phyloP scores from a whole-genome alignment of 2,888 invertebrate species.

The Bombyx huttoni region DNA sequence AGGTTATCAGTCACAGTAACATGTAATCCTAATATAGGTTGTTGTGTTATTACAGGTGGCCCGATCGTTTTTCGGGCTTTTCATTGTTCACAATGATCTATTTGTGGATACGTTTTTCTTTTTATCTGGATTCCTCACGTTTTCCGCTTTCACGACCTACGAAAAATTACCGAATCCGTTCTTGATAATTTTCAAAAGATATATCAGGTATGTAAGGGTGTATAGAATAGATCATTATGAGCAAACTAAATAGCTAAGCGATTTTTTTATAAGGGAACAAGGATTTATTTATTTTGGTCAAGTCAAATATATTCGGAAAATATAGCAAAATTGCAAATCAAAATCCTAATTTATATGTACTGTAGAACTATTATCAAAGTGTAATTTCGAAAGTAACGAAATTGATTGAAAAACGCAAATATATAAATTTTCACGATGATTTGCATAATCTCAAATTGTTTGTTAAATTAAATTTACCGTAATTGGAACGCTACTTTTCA shows the following conservation, averaged over 20 bases:
- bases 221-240: too few relatives aligned
- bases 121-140: constrained; percentile 24
- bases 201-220: constrained; percentile 24
- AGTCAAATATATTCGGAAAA: background rate
- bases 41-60: background rate
- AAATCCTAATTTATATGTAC: background rate
- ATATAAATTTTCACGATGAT: background rate
- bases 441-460: background rate
- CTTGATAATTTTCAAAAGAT: constrained; percentile 16
- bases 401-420: background rate
- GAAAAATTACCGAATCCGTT: constrained; percentile 11
- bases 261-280: too few relatives aligned
- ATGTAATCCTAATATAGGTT: background rate
- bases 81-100: constrained; percentile 12
- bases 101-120: constrained; percentile 24
- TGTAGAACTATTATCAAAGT: background rate
- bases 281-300: background rate
- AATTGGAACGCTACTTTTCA: constrained; percentile 10
- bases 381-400: background rate
- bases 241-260: too few relatives aligned
- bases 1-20: too few relatives aligned
- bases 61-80: background rate
- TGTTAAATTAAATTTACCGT: constrained; percentile 10
- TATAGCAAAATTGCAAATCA: background rate
- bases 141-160: constrained; percentile 9